Conservation (phyloP, 1,140 invertebrate species). For the Psilanteris sp. region DNA sequence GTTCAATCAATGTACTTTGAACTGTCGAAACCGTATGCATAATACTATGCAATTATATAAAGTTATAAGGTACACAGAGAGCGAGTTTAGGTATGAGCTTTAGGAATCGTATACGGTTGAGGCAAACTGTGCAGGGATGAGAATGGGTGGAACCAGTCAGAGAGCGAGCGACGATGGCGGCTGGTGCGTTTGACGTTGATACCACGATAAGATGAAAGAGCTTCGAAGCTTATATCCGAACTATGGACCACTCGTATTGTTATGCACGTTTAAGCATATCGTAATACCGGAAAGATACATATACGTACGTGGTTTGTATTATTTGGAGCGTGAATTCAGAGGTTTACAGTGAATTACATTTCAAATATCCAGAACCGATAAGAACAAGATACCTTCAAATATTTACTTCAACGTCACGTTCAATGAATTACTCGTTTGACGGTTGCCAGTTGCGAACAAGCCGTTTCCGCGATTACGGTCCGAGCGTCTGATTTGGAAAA, state of each 20-base stretch:
- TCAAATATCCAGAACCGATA: slow-evolving; percentile 44
- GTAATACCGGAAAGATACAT: slow-evolving; percentile 74
- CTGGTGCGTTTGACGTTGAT: slow-evolving; percentile 80
- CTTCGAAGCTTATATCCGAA: slow-evolving; percentile 77
- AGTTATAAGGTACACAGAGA: slow-evolving; percentile 68
- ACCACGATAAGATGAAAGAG: slow-evolving; percentile 80
- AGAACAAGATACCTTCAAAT: slow-evolving; percentile 42
- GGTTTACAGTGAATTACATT: slow-evolving; percentile 52
- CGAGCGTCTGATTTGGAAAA: no score
- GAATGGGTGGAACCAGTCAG: slow-evolving; percentile 73
- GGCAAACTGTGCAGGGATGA: slow-evolving; percentile 67
- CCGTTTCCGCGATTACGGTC: not conserved
- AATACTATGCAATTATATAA: slow-evolving; percentile 63
- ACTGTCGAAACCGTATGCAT: slow-evolving; percentile 62
- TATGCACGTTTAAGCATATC: slow-evolving; percentile 77
- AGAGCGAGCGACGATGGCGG: slow-evolving; percentile 68
- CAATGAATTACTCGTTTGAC: slow-evolving; percentile 13
- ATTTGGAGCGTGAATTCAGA: slow-evolving; percentile 66
- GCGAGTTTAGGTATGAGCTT: slow-evolving; percentile 67
- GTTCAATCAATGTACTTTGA: slow-evolving; percentile 56
- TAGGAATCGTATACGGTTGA: slow-evolving; percentile 66
- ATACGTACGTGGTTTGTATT: slow-evolving; percentile 53
- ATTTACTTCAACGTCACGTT: slow-evolving; percentile 36
- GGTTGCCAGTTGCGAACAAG: not conserved
- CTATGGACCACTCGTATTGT: slow-evolving; percentile 76